phyloP scores from a whole-genome alignment of 2,888 invertebrate species.

The Agrotis exclamationis region DNA sequence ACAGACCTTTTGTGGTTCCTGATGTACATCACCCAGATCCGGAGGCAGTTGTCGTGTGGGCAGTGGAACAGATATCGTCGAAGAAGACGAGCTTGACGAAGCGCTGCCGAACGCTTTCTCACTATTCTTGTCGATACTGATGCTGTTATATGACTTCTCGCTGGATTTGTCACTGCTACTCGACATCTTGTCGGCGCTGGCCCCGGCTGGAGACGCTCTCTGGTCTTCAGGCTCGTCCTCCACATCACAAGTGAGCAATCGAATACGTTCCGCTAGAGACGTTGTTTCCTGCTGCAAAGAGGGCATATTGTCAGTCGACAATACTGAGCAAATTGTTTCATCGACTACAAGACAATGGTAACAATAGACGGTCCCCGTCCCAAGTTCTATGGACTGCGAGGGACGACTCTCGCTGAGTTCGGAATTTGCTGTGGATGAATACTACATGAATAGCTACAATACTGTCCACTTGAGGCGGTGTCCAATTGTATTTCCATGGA shows the following conservation, averaged over 20 bases:
- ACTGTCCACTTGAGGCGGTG: conserved; percentile 13
- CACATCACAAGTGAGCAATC: conserved; percentile 96
- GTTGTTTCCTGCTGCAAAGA: conserved; percentile 92
- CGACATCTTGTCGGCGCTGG: conserved; percentile 92
- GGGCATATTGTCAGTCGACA: conserved; percentile 33
- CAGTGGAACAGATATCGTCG: conserved; percentile 80
- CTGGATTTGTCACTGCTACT: conserved; percentile 88
- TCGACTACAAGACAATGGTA: conserved; percentile 31
- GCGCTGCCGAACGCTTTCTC: conserved; percentile 91
- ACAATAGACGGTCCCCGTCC: conserved; percentile 28
- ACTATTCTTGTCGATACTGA: conserved; percentile 91
- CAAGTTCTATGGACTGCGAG: conserved; percentile 23
- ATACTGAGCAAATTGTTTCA: conserved; percentile 34
- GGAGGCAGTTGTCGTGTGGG: conserved; percentile 82
- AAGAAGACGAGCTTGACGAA: conserved; percentile 87
- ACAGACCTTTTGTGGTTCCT: conserved; percentile 83
- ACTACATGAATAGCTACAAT: conserved; percentile 26
- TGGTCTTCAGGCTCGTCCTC: conserved; percentile 92
- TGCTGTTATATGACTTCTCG: conserved; percentile 88
- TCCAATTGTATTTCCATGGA: conserved; percentile 11
- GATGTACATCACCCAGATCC: conserved; percentile 85
- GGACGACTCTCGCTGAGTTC: conserved; percentile 15
- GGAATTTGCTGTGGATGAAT: conserved; percentile 32
- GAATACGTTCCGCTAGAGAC: conserved; percentile 96
- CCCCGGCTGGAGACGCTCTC: conserved; percentile 93